phyloP scores from a whole-genome alignment of 1,140 invertebrate species.

The Sitophilus oryzae region DNA sequence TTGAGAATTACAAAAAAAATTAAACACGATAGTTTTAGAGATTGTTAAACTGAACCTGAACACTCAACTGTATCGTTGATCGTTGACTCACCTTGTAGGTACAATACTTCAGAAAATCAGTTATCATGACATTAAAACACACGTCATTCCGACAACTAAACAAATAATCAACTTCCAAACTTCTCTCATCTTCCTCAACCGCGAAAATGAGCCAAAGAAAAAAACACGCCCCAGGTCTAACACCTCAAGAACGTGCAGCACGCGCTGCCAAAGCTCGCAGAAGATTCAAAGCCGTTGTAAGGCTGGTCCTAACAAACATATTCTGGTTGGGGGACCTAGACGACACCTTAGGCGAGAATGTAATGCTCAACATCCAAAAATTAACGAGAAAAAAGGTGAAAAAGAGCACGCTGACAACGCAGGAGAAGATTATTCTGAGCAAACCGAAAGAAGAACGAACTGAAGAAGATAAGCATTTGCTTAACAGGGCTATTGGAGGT shows the following conservation, averaged over 20 bases:
- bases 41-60: too few relatives aligned
- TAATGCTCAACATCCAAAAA: slow-evolving; percentile 48
- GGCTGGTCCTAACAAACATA: slow-evolving; percentile 50
- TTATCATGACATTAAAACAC: too few relatives aligned
- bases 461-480: slow-evolving; percentile 49
- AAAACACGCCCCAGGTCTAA: slow-evolving; percentile 5
- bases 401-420: slow-evolving; percentile 45
- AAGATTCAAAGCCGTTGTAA: slow-evolving; percentile 50
- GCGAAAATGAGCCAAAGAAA: slow-evolving; percentile 11
- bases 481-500: slow-evolving; percentile 49
- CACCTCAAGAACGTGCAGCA: slow-evolving; percentile 34
- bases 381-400: slow-evolving; percentile 47
- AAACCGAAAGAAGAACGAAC: slow-evolving; percentile 47
- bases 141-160: neutral
- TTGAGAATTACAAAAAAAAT: neutral
- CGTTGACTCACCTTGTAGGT: too few relatives aligned
- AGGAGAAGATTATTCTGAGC: slow-evolving; percentile 40
- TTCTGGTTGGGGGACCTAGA: slow-evolving; percentile 51
- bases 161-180: neutral
- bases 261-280: slow-evolving; percentile 46
- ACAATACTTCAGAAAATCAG: too few relatives aligned
- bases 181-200: neutral
- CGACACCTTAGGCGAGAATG: slow-evolving; percentile 47
- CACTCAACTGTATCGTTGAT: too few relatives aligned
- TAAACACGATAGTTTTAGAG: too few relatives aligned